A percentile compares a stretch with the other conserved stretches of the same genome.
phyloP scores from a whole-genome alignment of 2,888 invertebrate genomes.

The Andrena hattorfiana region DNA sequence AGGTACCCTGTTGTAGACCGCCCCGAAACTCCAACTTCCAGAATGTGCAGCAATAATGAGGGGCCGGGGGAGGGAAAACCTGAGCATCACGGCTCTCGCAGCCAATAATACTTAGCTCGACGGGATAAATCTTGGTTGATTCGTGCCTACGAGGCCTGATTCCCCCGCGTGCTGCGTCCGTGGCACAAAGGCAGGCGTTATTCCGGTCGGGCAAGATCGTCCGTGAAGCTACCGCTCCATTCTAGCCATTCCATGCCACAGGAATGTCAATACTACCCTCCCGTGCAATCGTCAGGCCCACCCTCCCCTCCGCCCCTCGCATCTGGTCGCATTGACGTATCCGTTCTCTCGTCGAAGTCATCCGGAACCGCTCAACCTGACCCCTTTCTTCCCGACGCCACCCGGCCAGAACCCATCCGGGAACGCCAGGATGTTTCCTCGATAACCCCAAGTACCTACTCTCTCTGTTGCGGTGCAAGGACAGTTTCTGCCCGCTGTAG shows the following conservation, averaged over 20 bases:
- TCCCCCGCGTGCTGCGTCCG: slow-evolving; percentile 11
- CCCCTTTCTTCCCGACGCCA: slow-evolving; percentile 58
- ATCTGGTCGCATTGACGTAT: slow-evolving; percentile 58
- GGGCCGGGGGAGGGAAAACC: slow-evolving; percentile 11
- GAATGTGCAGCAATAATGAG: slow-evolving; percentile 6
- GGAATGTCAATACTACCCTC: slow-evolving; percentile 69
- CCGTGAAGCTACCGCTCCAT: slow-evolving; percentile 63
- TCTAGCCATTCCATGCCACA: slow-evolving; percentile 65
- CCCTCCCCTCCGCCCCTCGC: background rate
- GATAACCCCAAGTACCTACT: slow-evolving; percentile 52
- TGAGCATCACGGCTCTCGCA: slow-evolving; percentile 13
- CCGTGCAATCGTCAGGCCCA: slow-evolving; percentile 55
- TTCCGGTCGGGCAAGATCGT: slow-evolving; percentile 59
- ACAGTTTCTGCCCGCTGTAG: slow-evolving; percentile 59
- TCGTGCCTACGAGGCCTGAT: slow-evolving; percentile 54
- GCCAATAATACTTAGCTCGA: slow-evolving; percentile 56
- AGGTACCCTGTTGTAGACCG: slow-evolving; percentile 4
- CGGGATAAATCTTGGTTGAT: slow-evolving; percentile 62
- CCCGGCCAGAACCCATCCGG: slow-evolving; percentile 39
- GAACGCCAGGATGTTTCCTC: slow-evolving; percentile 26
- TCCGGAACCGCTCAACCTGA: slow-evolving; percentile 66
- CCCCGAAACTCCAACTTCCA: slow-evolving; percentile 17
- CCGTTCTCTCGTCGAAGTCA: slow-evolving; percentile 61
- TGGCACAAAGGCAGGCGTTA: slow-evolving; percentile 65
- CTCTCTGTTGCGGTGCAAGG: slow-evolving; percentile 51